phyloP scores from a whole-genome alignment of 92 coral and sea anemone species.

The Heliopora coerulea region DNA sequence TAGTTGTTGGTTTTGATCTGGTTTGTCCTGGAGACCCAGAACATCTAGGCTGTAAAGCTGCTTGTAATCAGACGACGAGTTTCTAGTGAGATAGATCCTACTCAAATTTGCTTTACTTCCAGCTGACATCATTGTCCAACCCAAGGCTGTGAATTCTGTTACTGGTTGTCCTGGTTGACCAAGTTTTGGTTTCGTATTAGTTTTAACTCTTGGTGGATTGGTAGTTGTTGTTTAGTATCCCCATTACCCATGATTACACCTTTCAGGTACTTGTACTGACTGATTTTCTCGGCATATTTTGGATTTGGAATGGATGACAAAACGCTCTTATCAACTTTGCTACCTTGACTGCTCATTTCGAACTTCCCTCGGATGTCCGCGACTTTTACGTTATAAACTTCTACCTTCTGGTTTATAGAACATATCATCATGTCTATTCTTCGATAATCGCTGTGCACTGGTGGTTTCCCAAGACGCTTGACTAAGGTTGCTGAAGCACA shows the following conservation, averaged over 20 bases:
- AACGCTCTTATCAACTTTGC: conserved; percentile 57
- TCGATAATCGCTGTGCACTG: conserved; percentile 43
- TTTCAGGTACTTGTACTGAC: conserved; percentile 40
- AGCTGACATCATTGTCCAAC: conserved; percentile 56
- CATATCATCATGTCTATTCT: conserved; percentile 61
- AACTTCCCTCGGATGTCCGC: conserved; percentile 39
- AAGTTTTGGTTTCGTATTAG: conserved; percentile 42
- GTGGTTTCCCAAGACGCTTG: conserved; percentile 43
- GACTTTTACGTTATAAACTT: conserved; percentile 37
- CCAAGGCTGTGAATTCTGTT: conserved; percentile 52
- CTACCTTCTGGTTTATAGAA: conserved; percentile 52
- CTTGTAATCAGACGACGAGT: too few relatives aligned
- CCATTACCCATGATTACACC: conserved; percentile 47
- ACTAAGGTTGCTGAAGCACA: conserved; percentile 61
- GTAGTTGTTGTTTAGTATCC: conserved; percentile 41
- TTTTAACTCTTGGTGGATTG: conserved; percentile 58
- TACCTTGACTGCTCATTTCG: conserved; percentile 51
- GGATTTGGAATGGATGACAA: conserved; percentile 52
- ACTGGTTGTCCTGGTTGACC: conserved; percentile 58
- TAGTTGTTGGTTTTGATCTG: conserved; percentile 7
- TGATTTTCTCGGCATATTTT: conserved; percentile 47
- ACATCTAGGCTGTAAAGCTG: conserved; percentile 29
- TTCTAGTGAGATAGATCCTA: too few relatives aligned
- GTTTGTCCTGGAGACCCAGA: conserved; percentile 23
- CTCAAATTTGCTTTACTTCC: too few relatives aligned